Percentiles rank a stretch among this genome's conserved stretches.
Evolutionary conservation across 2,797 vertebrate genomes (phyloP).

Genomic region (Sylvilagus floridanus): DNA sequence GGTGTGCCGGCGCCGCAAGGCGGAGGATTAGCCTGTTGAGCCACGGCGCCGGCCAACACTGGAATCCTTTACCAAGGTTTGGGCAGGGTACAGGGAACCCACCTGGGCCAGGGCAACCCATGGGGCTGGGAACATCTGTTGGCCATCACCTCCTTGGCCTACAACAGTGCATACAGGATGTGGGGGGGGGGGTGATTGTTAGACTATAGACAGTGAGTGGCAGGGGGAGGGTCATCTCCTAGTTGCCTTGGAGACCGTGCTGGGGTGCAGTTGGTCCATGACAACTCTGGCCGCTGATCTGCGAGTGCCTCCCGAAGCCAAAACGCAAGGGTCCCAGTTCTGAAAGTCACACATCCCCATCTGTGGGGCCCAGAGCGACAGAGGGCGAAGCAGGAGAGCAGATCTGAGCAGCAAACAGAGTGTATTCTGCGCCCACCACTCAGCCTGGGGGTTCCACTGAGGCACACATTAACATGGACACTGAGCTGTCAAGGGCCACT

Average conservation of each 20-base stretch:
- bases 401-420: background rate
- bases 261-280: background rate
- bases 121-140: fast-evolving
- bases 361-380: fast-evolving
- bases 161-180: too few relatives aligned
- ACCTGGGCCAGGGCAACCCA: background rate
- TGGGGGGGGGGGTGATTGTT: background rate
- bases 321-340: background rate
- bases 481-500: background rate
- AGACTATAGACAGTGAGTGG: background rate
- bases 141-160: background rate
- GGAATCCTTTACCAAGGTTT: background rate
- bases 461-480: background rate
- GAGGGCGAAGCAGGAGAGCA: background rate
- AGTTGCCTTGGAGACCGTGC: background rate
- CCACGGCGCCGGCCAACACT: too few relatives aligned
- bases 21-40: too few relatives aligned
- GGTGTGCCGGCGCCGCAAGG: too few relatives aligned
- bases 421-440: background rate
- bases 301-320: background rate
- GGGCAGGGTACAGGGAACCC: background rate
- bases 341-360: background rate
- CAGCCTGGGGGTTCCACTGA: background rate
- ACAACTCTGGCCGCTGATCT: background rate
- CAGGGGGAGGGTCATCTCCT: background rate